phyloP scores from a whole-genome alignment of 2,113 vertebrate species.

The Fregata magnificens region DNA sequence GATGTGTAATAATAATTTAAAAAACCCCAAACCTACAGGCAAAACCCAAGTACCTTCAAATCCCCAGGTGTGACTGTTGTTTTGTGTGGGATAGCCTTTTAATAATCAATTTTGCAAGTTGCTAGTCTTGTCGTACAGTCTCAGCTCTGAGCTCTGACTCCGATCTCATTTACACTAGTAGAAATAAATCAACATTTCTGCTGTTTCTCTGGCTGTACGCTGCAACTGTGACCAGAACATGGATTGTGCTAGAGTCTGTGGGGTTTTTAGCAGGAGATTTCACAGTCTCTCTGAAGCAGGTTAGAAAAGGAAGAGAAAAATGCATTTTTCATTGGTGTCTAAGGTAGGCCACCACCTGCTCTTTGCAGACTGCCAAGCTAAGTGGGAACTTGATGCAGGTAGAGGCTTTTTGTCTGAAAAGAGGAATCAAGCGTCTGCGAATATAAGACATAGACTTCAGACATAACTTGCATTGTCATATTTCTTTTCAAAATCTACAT shows the following conservation, averaged over 20 bases:
- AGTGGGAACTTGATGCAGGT: not conserved
- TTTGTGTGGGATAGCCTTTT: not conserved
- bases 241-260: not conserved
- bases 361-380: not conserved
- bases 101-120: not conserved
- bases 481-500: not conserved
- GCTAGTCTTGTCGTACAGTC: not conserved
- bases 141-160: not conserved
- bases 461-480: accelerated
- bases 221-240: not conserved
- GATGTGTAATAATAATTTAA: not conserved
- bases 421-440: not conserved
- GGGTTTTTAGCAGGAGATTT: not conserved
- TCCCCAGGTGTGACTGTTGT: not conserved
- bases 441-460: not conserved
- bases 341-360: not conserved
- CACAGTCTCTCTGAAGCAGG: not conserved
- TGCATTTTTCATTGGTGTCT: not conserved
- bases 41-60: not conserved
- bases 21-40: not conserved
- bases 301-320: not conserved
- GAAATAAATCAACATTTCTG: not conserved
- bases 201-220: not conserved
- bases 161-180: not conserved
- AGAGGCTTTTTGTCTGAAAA: not conserved